A percentile compares a stretch with the other conserved stretches of the same genome.
Conservation (phyloP, 2,113 vertebrate species). For the Sitta europaea region DNA sequence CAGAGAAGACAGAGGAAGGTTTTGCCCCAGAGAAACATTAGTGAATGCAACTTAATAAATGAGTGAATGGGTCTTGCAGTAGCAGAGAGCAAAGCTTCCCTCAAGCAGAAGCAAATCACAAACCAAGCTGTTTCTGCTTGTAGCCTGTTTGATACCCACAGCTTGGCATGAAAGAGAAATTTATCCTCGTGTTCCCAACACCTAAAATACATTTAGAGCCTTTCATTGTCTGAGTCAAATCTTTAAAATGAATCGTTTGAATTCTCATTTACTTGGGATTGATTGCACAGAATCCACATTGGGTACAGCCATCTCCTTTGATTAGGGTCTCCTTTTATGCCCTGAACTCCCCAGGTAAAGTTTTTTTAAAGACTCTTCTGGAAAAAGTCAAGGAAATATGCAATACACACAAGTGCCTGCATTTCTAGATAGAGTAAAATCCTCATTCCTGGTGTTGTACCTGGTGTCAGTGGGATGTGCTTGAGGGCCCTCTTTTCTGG, state of each 20-base stretch:
- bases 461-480: background rate
- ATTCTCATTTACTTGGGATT: background rate
- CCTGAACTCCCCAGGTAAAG: background rate
- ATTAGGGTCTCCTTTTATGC: background rate
- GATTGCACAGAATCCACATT: background rate
- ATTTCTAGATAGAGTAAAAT: background rate
- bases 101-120: background rate
- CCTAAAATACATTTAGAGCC: background rate
- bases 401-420: background rate
- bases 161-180: background rate
- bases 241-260: background rate
- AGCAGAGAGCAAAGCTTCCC: background rate
- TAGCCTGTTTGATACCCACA: background rate
- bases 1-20: background rate
- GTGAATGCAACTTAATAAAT: background rate
- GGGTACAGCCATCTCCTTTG: background rate
- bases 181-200: background rate
- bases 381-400: background rate
- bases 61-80: background rate
- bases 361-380: background rate
- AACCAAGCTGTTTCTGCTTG: background rate
- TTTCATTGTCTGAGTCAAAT: background rate
- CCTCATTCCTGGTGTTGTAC: background rate
- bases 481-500: background rate
- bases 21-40: background rate